Evolutionary conservation across 2,888 invertebrate genomes (phyloP).

Genomic region (Leptinotarsa peninsularis): DNA sequence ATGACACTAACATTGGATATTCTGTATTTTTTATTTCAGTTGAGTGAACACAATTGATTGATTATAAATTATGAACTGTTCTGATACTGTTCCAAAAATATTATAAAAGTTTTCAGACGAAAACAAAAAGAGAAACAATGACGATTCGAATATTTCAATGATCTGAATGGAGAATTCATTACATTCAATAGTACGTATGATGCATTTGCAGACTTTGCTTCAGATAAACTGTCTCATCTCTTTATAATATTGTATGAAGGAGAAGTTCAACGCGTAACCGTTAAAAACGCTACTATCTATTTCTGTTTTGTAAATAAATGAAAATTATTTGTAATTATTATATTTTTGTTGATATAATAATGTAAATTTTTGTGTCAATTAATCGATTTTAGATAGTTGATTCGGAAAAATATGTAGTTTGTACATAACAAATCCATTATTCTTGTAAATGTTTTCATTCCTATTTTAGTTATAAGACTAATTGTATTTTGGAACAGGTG

Average conservation of each 20-base stretch:
- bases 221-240: too few species aligned
- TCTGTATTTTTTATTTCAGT: too few species aligned
- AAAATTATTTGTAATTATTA: constrained; percentile 31
- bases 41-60: too few species aligned
- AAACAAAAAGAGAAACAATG: too few species aligned
- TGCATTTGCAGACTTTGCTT: too few species aligned
- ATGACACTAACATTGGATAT: too few species aligned
- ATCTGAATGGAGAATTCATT: too few species aligned
- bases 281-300: not conserved
- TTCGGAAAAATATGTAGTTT: constrained; percentile 23
- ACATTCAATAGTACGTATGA: too few species aligned
- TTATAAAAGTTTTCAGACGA: too few species aligned
- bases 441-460: constrained; percentile 44
- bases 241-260: constrained; percentile 4
- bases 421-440: constrained; percentile 39
- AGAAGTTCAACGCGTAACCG: not conserved
- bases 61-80: too few species aligned
- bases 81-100: too few species aligned
- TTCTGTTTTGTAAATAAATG: constrained; percentile 25
- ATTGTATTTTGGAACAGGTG: constrained; percentile 54
- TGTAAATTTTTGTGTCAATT: constrained; percentile 11
- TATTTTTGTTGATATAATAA: constrained; percentile 27
- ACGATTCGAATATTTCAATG: too few species aligned
- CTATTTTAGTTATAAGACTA: constrained; percentile 44
- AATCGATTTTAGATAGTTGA: not conserved